Percentiles rank a stretch among this genome's conserved stretches.
Conservation (phyloP, 2,797 vertebrate genomes). For the Onychomys leucogaster region DNA sequence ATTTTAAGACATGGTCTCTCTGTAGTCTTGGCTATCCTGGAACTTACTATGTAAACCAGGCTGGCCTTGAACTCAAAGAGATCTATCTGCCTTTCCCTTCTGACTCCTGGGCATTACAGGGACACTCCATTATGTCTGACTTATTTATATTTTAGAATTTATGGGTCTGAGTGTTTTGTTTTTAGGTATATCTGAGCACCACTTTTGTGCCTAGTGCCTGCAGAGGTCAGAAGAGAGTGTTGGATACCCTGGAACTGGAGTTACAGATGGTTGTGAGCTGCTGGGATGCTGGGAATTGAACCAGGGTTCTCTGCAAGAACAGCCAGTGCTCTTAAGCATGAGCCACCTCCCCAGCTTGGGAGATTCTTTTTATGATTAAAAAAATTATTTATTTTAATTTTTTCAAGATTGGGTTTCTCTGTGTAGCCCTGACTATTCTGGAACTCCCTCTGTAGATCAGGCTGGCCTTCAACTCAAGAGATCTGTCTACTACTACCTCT, state of each 20-base stretch:
- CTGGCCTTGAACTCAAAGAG: not conserved
- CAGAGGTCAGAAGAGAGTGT: not conserved
- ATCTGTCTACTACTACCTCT: not conserved
- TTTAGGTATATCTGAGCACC: not conserved
- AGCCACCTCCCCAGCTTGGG: not conserved
- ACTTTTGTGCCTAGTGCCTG: not conserved
- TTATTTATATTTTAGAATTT: not conserved
- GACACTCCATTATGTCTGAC: not conserved
- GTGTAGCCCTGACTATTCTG: not conserved
- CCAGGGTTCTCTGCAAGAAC: not conserved
- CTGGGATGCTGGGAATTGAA: not conserved
- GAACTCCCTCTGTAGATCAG: not conserved
- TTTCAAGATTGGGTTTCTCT: not conserved
- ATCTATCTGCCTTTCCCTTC: not conserved
- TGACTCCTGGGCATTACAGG: not conserved
- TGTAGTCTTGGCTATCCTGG: not conserved
- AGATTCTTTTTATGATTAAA: slow-evolving; percentile 48
- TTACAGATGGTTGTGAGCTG: not conserved
- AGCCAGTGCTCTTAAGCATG: not conserved
- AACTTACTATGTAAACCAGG: not conserved
- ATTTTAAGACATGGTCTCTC: not conserved
- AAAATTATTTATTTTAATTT: not conserved
- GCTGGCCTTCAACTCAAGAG: not conserved
- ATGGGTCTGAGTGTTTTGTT: not conserved
- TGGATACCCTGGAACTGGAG: not conserved